Conservation (phyloP, 2,797 vertebrate species). For the Emydoidea blandingii region DNA sequence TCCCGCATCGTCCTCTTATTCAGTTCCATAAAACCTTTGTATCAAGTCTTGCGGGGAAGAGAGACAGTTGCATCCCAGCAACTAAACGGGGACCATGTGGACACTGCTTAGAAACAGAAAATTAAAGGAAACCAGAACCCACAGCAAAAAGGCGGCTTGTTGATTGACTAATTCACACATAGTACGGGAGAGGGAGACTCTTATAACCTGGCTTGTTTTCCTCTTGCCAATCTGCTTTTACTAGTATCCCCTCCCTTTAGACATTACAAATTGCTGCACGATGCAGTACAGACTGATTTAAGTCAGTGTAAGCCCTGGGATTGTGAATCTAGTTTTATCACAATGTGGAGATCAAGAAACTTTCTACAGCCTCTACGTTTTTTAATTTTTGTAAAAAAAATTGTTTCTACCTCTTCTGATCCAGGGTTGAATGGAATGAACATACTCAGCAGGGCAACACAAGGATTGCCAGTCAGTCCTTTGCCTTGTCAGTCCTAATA, state of each 20-base stretch:
- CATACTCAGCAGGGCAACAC: background rate
- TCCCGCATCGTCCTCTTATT: background rate
- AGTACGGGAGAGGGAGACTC: background rate
- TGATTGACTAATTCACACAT: background rate
- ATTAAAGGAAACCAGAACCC: conserved; percentile 6
- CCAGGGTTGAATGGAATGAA: background rate
- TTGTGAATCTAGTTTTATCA: background rate
- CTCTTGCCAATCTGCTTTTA: background rate
- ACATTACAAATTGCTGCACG: background rate
- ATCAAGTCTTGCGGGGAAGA: background rate
- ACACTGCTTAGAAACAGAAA: background rate
- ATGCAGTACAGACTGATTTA: background rate
- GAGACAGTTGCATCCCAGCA: background rate
- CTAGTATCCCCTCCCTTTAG: background rate
- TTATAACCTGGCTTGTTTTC: background rate
- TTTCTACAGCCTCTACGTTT: background rate
- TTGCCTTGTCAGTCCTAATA: background rate
- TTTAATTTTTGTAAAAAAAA: background rate
- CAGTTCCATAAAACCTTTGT: background rate
- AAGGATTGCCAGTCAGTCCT: background rate
- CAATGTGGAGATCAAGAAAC: background rate
- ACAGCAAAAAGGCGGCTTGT: background rate
- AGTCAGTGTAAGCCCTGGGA: background rate
- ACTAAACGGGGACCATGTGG: background rate
- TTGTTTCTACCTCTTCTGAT: background rate